Percentiles rank a stretch among this genome's conserved stretches.
phyloP scores from a whole-genome alignment of 2,797 vertebrate species.

The Manis crassicaudata region DNA sequence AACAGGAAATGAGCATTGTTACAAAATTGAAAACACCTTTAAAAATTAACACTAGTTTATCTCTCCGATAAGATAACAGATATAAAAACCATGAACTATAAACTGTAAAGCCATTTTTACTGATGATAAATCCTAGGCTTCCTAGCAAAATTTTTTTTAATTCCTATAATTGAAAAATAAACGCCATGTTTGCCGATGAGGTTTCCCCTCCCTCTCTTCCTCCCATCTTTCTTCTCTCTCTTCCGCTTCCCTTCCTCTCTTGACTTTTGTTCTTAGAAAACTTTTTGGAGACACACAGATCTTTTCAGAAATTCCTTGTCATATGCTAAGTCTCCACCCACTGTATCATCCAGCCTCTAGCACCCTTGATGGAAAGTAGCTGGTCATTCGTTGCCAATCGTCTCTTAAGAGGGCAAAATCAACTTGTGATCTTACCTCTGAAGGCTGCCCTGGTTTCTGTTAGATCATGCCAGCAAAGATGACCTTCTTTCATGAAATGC shows the following conservation, averaged over 20 bases:
- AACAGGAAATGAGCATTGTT: background rate
- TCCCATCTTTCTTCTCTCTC: too few relatives aligned
- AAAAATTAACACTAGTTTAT: background rate
- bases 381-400: background rate
- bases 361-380: background rate
- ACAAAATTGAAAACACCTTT: background rate
- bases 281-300: background rate
- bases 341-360: background rate
- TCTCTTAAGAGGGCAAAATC: background rate
- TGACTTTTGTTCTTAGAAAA: background rate
- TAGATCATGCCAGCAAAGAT: background rate
- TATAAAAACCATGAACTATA: background rate
- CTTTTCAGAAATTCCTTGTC: background rate
- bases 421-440: background rate
- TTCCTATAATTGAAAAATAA: background rate
- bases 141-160: background rate
- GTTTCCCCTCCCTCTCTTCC: accelerated
- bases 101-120: background rate
- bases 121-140: background rate
- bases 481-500: background rate
- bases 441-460: background rate
- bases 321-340: background rate
- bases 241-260: too few relatives aligned
- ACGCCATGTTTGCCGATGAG: background rate
- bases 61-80: background rate